Conservation (phyloP, 2,888 invertebrate species). For the Rotaria sp. region DNA sequence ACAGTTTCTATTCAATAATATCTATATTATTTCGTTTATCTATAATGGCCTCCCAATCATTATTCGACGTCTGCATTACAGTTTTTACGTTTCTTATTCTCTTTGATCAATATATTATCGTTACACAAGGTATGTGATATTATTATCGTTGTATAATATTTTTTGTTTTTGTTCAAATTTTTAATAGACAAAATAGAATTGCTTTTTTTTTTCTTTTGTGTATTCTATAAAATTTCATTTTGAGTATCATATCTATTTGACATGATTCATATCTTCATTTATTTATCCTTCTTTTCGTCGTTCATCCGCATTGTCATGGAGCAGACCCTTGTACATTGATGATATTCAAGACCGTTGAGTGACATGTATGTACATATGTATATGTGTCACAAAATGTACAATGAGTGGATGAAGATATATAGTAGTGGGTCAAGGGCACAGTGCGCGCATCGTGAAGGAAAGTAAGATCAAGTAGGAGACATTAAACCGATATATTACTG, state of each 20-base stretch:
- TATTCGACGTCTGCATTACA: not conserved
- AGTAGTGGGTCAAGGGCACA: not conserved
- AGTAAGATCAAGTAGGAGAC: not conserved
- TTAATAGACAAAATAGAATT: not conserved
- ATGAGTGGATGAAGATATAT: not conserved
- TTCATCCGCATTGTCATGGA: not conserved
- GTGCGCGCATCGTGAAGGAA: not conserved
- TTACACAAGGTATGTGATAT: not conserved
- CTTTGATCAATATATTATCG: not conserved
- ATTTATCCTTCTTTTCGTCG: not conserved
- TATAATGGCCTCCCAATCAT: not conserved
- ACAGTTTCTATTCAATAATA: not conserved
- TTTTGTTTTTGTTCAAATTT: not conserved
- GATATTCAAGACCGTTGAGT: constrained; percentile 13
- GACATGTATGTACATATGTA: not conserved
- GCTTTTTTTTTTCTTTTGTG: not conserved
- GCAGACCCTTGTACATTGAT: not conserved
- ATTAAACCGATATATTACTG: not conserved
- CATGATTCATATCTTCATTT: not conserved
- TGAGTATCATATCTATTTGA: not conserved
- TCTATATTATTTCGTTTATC: not conserved
- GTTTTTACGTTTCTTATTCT: not conserved
- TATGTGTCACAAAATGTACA: constrained; percentile 5
- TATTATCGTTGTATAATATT: not conserved
- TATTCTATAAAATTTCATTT: too few relatives aligned